A percentile compares a stretch with the other conserved stretches of the same genome.
Conservation (phyloP, 1,140 invertebrate species). For the Anoplophora glabripennis region DNA sequence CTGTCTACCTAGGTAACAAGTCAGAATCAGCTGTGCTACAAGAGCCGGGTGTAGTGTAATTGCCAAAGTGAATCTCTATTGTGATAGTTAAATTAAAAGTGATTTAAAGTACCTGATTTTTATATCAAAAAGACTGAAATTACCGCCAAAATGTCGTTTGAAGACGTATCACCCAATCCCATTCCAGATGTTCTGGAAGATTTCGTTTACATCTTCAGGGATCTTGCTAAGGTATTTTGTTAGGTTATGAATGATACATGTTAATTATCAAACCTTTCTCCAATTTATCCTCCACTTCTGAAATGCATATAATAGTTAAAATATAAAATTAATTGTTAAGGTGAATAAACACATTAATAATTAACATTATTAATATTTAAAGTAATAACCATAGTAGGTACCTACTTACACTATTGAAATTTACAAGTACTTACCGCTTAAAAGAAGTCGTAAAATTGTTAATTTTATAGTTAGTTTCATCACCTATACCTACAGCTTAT, state of each 20-base stretch:
- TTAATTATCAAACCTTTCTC: neutral
- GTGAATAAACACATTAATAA: too few relatives aligned
- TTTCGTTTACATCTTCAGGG: slow-evolving; percentile 44
- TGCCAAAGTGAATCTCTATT: neutral
- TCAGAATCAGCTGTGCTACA: neutral
- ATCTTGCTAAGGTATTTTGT: slow-evolving; percentile 21
- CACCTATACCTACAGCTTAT: too few relatives aligned
- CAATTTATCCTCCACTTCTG: too few relatives aligned
- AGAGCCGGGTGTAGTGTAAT: neutral
- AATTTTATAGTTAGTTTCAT: too few relatives aligned
- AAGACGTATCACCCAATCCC: slow-evolving; percentile 32
- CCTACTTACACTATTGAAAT: too few relatives aligned
- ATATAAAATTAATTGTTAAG: too few relatives aligned
- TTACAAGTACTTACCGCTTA: too few relatives aligned
- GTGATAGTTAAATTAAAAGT: neutral
- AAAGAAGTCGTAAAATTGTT: too few relatives aligned
- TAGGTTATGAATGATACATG: too few relatives aligned
- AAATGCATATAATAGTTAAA: too few relatives aligned
- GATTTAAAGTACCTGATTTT: neutral
- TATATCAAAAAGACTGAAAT: neutral
- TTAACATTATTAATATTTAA: too few relatives aligned
- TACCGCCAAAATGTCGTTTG: slow-evolving; percentile 36
- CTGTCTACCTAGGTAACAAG: neutral
- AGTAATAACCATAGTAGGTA: too few relatives aligned
- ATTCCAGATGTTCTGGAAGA: slow-evolving; percentile 62